A percentile compares a stretch with the other conserved stretches of the same genome.
Evolutionary conservation across 2,113 vertebrate species (phyloP).

Genomic region (Amia ocellicauda): DNA sequence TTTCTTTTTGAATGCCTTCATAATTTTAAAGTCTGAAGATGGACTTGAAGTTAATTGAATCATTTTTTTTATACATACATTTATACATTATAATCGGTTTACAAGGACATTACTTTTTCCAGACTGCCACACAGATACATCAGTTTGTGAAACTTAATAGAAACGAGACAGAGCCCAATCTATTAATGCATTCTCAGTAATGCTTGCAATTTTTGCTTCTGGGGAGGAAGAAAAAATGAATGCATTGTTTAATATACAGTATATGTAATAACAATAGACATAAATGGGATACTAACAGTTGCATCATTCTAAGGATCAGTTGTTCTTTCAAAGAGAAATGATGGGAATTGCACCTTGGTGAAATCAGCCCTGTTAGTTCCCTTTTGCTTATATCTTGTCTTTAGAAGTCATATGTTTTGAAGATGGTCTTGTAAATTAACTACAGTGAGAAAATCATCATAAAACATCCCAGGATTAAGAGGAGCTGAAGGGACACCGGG

Average conservation of each 20-base stretch:
- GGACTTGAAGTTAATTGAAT: no score
- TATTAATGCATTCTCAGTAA: no score
- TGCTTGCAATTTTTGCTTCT: constrained; percentile 13
- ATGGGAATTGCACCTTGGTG: constrained; percentile 37
- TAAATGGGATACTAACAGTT: not conserved
- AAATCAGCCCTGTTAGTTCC: constrained; percentile 43
- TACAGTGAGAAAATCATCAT: constrained; percentile 46
- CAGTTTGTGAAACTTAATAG: no score
- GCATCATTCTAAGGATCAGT: constrained; percentile 37
- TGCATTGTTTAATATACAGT: constrained; percentile 34
- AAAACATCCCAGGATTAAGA: constrained; percentile 50
- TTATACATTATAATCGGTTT: no score
- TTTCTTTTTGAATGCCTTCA: no score
- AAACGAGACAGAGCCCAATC: no score
- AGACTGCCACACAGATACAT: no score
- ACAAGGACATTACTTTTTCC: no score
- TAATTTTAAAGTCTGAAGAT: no score
- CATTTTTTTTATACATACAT: no score
- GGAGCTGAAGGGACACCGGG: no score
- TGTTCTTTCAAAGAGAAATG: constrained; percentile 31
- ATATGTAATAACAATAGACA: constrained; percentile 31
- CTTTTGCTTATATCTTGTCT: constrained; percentile 49
- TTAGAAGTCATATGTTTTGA: constrained; percentile 56
- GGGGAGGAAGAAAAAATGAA: constrained; percentile 46
- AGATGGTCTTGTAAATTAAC: constrained; percentile 52